These are phyloP conservation scores for Cynodonichthys magdalenae DNA, from an alignment of 2,797 vertebrate genomes.

Conservation along the genomic window DNA sequence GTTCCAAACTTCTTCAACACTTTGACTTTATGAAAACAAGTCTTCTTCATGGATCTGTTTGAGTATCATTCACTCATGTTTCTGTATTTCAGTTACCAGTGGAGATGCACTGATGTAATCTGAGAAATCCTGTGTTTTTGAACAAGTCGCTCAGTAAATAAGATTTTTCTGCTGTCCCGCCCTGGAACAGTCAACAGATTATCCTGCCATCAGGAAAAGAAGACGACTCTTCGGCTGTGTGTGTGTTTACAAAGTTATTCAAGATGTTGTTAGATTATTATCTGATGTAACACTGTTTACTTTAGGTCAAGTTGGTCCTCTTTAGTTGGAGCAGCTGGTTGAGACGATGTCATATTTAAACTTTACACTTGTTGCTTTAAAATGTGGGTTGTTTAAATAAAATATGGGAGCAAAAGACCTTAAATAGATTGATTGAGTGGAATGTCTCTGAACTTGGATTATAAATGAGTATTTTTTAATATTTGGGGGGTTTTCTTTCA, in stretches of 20 bases:
- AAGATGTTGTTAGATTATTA: constrained; percentile 36
- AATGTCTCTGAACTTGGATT: too few species aligned
- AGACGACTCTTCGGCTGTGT: constrained; percentile 13
- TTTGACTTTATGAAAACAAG: neutral
- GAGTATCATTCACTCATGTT: neutral
- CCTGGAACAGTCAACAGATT: constrained; percentile 60
- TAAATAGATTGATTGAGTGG: too few species aligned
- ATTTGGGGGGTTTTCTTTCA: too few species aligned
- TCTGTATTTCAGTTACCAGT: neutral
- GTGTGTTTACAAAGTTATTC: constrained; percentile 48
- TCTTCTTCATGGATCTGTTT: neutral
- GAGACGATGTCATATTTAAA: neutral
- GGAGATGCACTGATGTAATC: constrained; percentile 1
- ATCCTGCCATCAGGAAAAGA: constrained; percentile 52
- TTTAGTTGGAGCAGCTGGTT: constrained; percentile 30
- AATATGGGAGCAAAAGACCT: too few species aligned
- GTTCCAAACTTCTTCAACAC: neutral
- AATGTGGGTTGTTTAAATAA: neutral
- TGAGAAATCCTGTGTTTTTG: constrained; percentile 27
- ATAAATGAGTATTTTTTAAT: too few species aligned
- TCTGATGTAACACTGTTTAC: constrained; percentile 45
- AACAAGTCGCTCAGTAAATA: constrained; percentile 26
- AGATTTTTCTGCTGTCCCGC: constrained; percentile 51
- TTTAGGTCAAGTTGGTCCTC: constrained; percentile 69
- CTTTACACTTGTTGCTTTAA: neutral